A percentile compares a stretch with the other conserved stretches of the same genome.
These are phyloP conservation scores for Sebastes trivittatus DNA, from an alignment of 2,797 vertebrate species.

Conservation along the genomic window DNA sequence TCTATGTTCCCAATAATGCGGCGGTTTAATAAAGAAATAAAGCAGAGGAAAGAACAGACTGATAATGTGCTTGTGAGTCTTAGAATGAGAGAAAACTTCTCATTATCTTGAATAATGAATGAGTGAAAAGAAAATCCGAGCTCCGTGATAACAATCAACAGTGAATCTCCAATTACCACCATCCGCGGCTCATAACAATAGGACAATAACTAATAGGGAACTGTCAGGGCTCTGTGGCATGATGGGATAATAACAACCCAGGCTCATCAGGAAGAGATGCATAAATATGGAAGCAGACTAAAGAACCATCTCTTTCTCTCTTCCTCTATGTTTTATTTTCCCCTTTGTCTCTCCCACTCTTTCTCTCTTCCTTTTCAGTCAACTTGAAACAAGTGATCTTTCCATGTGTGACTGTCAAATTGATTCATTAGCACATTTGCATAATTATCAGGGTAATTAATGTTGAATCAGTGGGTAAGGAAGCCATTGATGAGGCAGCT, in stretches of 20 bases:
- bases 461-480: constrained; percentile 28
- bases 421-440: constrained; percentile 60
- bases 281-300: constrained; percentile 33
- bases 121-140: constrained; percentile 40
- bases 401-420: constrained; percentile 44
- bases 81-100: constrained; percentile 45
- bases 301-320: constrained; percentile 3
- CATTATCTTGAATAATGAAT: constrained; percentile 63
- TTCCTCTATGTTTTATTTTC: background rate
- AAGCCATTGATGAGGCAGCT: constrained; percentile 28
- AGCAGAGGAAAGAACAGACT: constrained; percentile 12
- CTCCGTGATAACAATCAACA: constrained; percentile 60
- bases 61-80: constrained; percentile 31
- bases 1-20: constrained; percentile 18
- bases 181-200: constrained; percentile 60
- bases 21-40: constrained; percentile 37
- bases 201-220: constrained; percentile 66
- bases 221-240: constrained; percentile 55
- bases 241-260: constrained; percentile 64
- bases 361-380: background rate
- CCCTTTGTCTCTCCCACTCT: background rate
- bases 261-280: constrained; percentile 48
- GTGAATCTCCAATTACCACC: constrained; percentile 72
- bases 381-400: constrained; percentile 18
- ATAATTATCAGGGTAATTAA: constrained; percentile 56